A percentile compares a stretch with the other conserved stretches of the same genome.
phyloP scores from a whole-genome alignment of 2,797 vertebrate species.

The Echeneis naucrates region DNA sequence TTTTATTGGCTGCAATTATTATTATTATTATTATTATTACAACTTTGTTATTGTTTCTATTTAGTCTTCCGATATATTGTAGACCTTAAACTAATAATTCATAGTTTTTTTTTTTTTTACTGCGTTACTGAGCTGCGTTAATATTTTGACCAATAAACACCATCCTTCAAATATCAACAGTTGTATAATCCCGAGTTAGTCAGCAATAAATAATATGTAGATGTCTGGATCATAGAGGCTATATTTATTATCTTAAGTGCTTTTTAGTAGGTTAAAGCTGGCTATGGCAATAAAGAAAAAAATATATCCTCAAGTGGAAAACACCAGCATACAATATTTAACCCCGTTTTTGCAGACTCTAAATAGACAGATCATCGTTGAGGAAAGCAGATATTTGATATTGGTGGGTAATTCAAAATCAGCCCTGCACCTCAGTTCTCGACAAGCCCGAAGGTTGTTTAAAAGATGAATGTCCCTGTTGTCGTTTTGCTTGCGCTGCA shows the following conservation, averaged over 20 bases:
- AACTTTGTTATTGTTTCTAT: background rate
- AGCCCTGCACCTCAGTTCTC: background rate
- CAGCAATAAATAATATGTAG: background rate
- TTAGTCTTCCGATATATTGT: background rate
- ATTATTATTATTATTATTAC: no score
- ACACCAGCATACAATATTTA: background rate
- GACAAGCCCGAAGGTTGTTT: background rate
- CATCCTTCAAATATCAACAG: background rate
- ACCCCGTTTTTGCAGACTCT: background rate
- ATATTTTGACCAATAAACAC: background rate
- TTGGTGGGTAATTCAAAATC: no score
- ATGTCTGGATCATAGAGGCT: background rate
- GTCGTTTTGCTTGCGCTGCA: background rate
- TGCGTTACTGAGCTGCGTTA: background rate
- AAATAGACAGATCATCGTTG: background rate
- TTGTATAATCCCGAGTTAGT: background rate
- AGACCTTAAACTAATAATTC: background rate
- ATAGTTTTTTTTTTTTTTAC: no score
- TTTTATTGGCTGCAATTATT: no score
- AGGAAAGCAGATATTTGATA: background rate
- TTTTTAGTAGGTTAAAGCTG: no score
- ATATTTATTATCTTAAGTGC: background rate
- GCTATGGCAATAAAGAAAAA: no score
- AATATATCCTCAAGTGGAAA: no score
- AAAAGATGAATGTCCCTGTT: slow-evolving; percentile 1